These are phyloP conservation scores for Heliothis peltigera DNA, from an alignment of 2,888 invertebrate species.

Conservation along the genomic window DNA sequence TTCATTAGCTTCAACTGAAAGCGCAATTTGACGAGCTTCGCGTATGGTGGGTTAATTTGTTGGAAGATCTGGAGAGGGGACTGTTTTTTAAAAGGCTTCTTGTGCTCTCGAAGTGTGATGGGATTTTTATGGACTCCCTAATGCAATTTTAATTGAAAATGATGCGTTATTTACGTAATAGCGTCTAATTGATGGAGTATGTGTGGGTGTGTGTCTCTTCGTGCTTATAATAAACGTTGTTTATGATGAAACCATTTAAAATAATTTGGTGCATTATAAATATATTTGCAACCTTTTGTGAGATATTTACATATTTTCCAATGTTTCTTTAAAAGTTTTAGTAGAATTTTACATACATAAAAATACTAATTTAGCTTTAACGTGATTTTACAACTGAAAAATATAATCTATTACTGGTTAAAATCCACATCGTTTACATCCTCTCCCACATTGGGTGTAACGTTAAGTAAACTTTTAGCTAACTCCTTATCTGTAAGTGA, in stretches of 20 bases:
- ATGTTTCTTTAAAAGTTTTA: not conserved
- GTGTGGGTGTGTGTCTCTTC: constrained; percentile 11
- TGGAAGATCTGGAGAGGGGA: constrained; percentile 54
- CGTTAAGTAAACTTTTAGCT: not conserved
- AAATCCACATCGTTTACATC: not conserved
- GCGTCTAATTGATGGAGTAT: constrained; percentile 18
- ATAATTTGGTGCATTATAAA: not conserved
- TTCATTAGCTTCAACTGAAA: constrained; percentile 76
- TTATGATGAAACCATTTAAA: constrained; percentile 15
- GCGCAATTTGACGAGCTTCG: constrained; percentile 67
- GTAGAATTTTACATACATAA: too few relatives aligned
- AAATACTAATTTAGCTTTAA: too few relatives aligned
- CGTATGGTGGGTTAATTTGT: constrained; percentile 60
- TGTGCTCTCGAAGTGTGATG: constrained; percentile 33
- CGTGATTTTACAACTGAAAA: too few relatives aligned
- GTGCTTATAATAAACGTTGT: constrained; percentile 14
- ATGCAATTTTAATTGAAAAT: constrained; percentile 51
- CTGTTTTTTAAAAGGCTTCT: constrained; percentile 59
- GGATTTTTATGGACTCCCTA: constrained; percentile 43
- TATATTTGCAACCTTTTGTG: constrained; percentile 13
- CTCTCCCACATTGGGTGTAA: not conserved
- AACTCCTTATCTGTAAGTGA: constrained; percentile 17
- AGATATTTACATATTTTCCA: not conserved
- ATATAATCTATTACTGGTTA: not conserved
- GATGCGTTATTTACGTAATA: constrained; percentile 30